Evolutionary conservation across 2,113 vertebrate species (phyloP), one percentile per base, ranked within the genome.

Genomic region (Electrona antarctica): DNA sequence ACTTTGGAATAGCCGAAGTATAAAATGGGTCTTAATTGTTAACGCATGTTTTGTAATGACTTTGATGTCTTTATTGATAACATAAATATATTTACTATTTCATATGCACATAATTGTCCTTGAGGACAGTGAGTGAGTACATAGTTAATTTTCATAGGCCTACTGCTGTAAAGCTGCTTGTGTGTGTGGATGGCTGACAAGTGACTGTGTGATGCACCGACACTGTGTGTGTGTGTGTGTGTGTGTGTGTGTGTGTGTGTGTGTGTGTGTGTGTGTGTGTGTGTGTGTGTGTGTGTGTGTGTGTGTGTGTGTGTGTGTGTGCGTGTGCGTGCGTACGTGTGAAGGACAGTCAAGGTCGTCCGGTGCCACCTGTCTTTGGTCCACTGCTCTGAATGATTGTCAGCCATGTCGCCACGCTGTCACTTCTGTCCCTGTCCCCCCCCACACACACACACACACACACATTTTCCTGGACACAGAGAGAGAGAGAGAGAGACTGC

Each of bases 341-440:
- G 69, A 7, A 29, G 65, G 76, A 78, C 69, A 56, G 60, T 73
- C 79, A 84, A 90, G 86, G 88, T 90, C 88, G 73, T 71, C 74
- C 66, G 74, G 78, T 41, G 79, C 72, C 79, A 79, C 78, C 73
- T 78, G 82, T 78, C 78, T 88, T 71, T 88, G 86, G 84, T 89
- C 81, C 84, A 81, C 71, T 75, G 84, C 81, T 82, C 77, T 65
- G 68, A 69, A 87, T 87, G 84, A 90, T 88, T 88, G 86, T 89
- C 90, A 87, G 82, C 61, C 72, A 50, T 81, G 71, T 87, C 85
- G 5, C 81, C 74, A 65, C 65, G 51, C 65, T 79, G 84, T 82
- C 64, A 66, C 78, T 82, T 81, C 89, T 82, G 73, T 74, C 80
- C 85, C 88, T 84, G 75, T 21, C 21, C 21, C 21, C 21, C 33